phyloP scores from a whole-genome alignment of 2,888 invertebrate genomes.

The Atethmia centrago region DNA sequence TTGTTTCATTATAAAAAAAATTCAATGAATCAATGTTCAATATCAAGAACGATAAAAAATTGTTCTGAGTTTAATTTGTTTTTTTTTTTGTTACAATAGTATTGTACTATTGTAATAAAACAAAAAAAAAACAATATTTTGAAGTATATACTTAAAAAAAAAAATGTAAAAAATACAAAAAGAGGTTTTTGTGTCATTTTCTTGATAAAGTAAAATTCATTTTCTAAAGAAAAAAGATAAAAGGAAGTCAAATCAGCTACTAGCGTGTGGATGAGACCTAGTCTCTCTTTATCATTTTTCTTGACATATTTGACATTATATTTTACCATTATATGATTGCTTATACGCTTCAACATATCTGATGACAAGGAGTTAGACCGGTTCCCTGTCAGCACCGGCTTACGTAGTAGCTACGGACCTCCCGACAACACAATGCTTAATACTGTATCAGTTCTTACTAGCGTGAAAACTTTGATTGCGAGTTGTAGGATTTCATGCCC shows the following conservation, averaged over 20 bases:
- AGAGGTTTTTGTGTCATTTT: not conserved
- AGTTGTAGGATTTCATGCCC: constrained; percentile 77
- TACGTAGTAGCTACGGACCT: constrained; percentile 89
- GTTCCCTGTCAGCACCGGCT: constrained; percentile 85
- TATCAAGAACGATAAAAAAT: not conserved
- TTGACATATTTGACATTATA: constrained; percentile 87
- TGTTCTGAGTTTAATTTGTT: not conserved
- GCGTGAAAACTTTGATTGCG: constrained; percentile 77
- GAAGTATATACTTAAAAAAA: not conserved
- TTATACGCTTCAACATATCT: constrained; percentile 84
- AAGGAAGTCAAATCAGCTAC: constrained; percentile 89
- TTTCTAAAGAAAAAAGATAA: constrained; percentile 61
- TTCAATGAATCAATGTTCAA: not conserved
- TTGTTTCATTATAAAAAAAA: too few species aligned
- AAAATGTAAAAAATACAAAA: constrained; percentile 36
- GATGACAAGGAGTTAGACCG: constrained; percentile 86
- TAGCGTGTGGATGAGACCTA: constrained; percentile 86
- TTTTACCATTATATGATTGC: constrained; percentile 86
- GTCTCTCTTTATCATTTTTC: constrained; percentile 87
- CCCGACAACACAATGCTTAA: constrained; percentile 56
- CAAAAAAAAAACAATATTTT: too few species aligned
- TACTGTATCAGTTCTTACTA: constrained; percentile 62
- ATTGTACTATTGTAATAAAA: too few species aligned
- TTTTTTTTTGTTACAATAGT: not conserved
- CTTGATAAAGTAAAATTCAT: too few species aligned